A percentile compares a stretch with the other conserved stretches of the same genome.
These are phyloP conservation scores for Mythimna albipuncta DNA, from an alignment of 2,888 invertebrate species.

Conservation along the genomic window DNA sequence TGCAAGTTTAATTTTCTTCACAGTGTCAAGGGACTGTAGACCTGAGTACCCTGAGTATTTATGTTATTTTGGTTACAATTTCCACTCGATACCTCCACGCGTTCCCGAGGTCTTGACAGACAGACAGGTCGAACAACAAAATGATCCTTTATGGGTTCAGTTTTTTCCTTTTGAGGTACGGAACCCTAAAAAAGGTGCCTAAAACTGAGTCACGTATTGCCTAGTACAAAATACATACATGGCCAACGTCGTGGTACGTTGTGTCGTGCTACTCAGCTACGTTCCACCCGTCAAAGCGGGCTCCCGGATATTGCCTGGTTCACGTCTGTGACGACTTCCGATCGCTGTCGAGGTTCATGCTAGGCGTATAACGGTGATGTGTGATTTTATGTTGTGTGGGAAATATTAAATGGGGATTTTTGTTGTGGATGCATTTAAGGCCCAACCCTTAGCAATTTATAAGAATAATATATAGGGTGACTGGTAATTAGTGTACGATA, in stretches of 20 bases:
- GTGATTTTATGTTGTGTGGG: slow-evolving; percentile 43
- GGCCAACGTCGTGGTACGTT: neutral
- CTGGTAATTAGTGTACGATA: too few species aligned
- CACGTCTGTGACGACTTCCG: slow-evolving; percentile 78
- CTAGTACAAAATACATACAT: slow-evolving; percentile 20
- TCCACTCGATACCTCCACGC: too few species aligned
- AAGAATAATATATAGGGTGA: too few species aligned
- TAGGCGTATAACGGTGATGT: slow-evolving; percentile 22
- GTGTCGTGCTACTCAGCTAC: slow-evolving; percentile 60
- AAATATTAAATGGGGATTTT: slow-evolving; percentile 23
- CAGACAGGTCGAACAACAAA: too few species aligned
- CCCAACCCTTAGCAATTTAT: neutral
- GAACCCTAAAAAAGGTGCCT: too few species aligned
- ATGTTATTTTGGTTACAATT: too few species aligned
- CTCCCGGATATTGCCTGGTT: slow-evolving; percentile 79
- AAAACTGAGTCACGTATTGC: slow-evolving; percentile 6
- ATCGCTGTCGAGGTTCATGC: slow-evolving; percentile 61
- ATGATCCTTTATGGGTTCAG: too few species aligned
- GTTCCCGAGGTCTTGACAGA: too few species aligned
- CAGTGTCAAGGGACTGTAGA: too few species aligned
- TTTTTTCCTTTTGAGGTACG: too few species aligned
- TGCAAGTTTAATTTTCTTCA: too few species aligned
- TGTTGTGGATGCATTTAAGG: slow-evolving; percentile 3
- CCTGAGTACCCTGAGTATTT: too few species aligned
- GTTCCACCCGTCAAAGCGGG: slow-evolving; percentile 66